These are phyloP conservation scores for Helostoma temminkii DNA, from an alignment of 2,797 vertebrate genomes.

Conservation along the genomic window DNA sequence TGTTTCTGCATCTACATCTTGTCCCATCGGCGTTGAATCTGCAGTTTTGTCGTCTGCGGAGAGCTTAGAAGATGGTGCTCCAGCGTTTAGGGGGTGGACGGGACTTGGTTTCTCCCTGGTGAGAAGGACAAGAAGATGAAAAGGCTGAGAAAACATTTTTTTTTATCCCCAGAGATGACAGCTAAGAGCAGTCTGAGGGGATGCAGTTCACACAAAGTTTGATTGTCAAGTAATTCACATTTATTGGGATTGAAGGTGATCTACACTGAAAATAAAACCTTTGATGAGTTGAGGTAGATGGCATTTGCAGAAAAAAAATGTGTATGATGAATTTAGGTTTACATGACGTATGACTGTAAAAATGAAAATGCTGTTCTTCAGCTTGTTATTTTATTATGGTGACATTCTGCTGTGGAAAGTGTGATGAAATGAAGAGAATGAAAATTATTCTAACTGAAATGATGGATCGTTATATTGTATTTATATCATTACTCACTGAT, in stretches of 20 bases:
- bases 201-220: constrained; percentile 11
- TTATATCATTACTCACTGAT: constrained; percentile 75
- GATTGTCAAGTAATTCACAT: constrained; percentile 67
- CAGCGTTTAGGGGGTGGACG: constrained; percentile 87
- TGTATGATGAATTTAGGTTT: constrained; percentile 12
- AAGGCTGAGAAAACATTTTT: not conserved
- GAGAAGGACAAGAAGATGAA: not conserved
- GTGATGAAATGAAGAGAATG: constrained; percentile 18
- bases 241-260: constrained; percentile 20
- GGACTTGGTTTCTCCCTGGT: constrained; percentile 84
- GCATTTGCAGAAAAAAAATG: not conserved
- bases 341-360: constrained; percentile 6
- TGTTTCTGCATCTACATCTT: constrained; percentile 44
- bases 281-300: constrained; percentile 43
- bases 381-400: constrained; percentile 57
- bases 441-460: constrained; percentile 6
- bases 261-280: constrained; percentile 33
- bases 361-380: constrained; percentile 28
- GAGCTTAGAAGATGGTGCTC: constrained; percentile 88
- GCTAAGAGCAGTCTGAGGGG: not conserved
- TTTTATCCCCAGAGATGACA: not conserved
- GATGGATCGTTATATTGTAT: constrained; percentile 16
- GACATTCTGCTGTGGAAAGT: constrained; percentile 29
- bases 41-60: constrained; percentile 49
- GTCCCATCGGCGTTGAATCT: constrained; percentile 57